phyloP scores from a whole-genome alignment of 2,888 invertebrate genomes.

The Caenorhabditis becei region DNA sequence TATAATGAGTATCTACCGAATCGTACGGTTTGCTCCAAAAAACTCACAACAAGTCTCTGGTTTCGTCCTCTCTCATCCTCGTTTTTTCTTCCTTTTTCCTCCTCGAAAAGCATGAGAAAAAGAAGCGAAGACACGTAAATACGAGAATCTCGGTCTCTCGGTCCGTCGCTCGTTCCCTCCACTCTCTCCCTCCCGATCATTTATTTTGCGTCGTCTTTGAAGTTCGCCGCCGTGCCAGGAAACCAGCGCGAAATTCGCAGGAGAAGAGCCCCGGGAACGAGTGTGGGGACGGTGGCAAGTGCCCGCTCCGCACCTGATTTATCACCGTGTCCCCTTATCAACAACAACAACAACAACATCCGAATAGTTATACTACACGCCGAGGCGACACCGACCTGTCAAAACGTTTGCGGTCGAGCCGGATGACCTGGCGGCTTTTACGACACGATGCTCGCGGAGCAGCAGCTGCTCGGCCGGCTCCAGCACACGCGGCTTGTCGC shows the following conservation, averaged over 20 bases:
- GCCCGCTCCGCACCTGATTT: conserved; percentile 20
- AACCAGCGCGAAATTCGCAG: conserved; percentile 16
- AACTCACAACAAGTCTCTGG: background rate
- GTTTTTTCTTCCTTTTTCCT: conserved; percentile 2
- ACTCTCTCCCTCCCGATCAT: conserved; percentile 31
- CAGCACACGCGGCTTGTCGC: conserved; percentile 36
- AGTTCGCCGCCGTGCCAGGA: conserved; percentile 57
- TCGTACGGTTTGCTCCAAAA: background rate
- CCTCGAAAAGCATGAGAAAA: conserved; percentile 17
- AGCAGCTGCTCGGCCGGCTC: conserved; percentile 13
- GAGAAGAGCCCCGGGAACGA: background rate
- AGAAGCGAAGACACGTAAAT: conserved; percentile 33
- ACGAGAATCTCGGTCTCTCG: conserved; percentile 1
- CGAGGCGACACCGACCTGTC: conserved; percentile 28
- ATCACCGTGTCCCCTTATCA: background rate
- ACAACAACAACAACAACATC: conserved; percentile 16
- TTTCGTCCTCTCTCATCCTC: background rate
- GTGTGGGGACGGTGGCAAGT: background rate
- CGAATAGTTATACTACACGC: conserved; percentile 30
- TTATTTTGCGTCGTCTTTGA: conserved; percentile 49
- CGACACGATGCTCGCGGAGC: conserved; percentile 6
- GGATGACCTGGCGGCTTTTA: conserved; percentile 35
- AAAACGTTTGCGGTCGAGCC: conserved; percentile 47
- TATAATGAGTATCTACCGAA: no score
- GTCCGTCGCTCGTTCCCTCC: conserved; percentile 15